These are phyloP conservation scores for Agraylea sexmaculata DNA, from an alignment of 1,140 invertebrate species.

Conservation along the genomic window DNA sequence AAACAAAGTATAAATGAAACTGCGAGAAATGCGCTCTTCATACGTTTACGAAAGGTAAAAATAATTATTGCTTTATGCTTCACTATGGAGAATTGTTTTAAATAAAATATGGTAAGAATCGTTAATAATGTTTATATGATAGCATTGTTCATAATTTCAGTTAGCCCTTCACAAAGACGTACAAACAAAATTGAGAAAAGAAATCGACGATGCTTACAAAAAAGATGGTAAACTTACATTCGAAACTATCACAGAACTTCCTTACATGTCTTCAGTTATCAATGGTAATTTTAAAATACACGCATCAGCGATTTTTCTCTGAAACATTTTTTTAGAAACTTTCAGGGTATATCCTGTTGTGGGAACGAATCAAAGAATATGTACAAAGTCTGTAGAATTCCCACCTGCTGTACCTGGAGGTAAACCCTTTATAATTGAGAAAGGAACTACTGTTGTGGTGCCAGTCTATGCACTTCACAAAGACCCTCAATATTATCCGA, in stretches of 20 bases:
- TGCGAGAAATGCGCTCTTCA: not conserved
- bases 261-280: too few relatives aligned
- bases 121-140: too few relatives aligned
- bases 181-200: slow-evolving; percentile 1
- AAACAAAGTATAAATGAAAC: not conserved
- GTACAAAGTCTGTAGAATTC: slow-evolving; percentile 7
- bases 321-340: slow-evolving; percentile 6
- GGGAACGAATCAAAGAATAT: slow-evolving; percentile 7
- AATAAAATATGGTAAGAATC: too few relatives aligned
- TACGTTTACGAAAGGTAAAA: not conserved
- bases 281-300: too few relatives aligned
- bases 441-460: slow-evolving; percentile 14
- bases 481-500: slow-evolving; percentile 14
- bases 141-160: too few relatives aligned
- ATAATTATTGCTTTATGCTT: too few relatives aligned
- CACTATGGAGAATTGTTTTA: too few relatives aligned
- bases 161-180: not conserved
- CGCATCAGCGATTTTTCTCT: too few relatives aligned
- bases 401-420: slow-evolving; percentile 11
- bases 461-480: slow-evolving; percentile 9
- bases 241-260: too few relatives aligned
- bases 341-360: slow-evolving; percentile 11
- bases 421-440: slow-evolving; percentile 21
- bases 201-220: not conserved
- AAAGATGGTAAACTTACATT: too few relatives aligned